A percentile compares a stretch with the other conserved stretches of the same genome.
These are phyloP conservation scores for Tenthredo scrophulariae DNA, from an alignment of 2,888 invertebrate genomes.

Conservation along the genomic window DNA sequence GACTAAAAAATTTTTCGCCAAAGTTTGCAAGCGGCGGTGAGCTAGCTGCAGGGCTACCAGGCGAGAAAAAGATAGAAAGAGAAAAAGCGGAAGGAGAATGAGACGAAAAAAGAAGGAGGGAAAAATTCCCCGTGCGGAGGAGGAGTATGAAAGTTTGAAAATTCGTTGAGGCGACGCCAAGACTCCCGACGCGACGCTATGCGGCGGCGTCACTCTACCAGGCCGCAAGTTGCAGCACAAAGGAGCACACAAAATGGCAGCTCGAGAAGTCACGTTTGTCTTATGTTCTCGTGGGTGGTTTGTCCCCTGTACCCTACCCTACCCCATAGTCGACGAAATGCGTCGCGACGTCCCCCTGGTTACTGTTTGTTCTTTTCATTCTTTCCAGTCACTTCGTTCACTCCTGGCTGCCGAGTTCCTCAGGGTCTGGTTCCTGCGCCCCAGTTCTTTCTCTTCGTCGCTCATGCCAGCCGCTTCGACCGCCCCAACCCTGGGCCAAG, in stretches of 20 bases:
- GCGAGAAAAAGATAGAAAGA: neutral
- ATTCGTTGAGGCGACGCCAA: conserved; percentile 70
- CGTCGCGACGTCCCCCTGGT: conserved; percentile 47
- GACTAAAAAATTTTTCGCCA: conserved; percentile 58
- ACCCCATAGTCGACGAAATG: conserved; percentile 55
- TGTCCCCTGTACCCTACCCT: conserved; percentile 53
- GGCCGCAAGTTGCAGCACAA: conserved; percentile 57
- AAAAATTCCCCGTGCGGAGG: neutral
- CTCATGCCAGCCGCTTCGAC: neutral
- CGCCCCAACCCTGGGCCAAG: conserved; percentile 56
- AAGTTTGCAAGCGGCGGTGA: conserved; percentile 12
- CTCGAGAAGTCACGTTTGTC: conserved; percentile 74
- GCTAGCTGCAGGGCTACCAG: neutral
- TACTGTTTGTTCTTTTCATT: conserved; percentile 74
- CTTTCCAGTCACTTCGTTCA: conserved; percentile 68
- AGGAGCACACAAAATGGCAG: conserved; percentile 69
- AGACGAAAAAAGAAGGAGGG: neutral
- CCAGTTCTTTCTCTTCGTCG: neutral
- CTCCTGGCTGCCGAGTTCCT: conserved; percentile 55
- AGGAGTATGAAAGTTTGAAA: conserved; percentile 42
- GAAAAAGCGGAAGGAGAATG: neutral
- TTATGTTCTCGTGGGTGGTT: conserved; percentile 67
- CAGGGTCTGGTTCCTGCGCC: conserved; percentile 38
- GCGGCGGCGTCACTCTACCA: conserved; percentile 38
- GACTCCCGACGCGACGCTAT: conserved; percentile 58